phyloP scores from a whole-genome alignment of 2,797 vertebrate species.

The Falco cherrug region DNA sequence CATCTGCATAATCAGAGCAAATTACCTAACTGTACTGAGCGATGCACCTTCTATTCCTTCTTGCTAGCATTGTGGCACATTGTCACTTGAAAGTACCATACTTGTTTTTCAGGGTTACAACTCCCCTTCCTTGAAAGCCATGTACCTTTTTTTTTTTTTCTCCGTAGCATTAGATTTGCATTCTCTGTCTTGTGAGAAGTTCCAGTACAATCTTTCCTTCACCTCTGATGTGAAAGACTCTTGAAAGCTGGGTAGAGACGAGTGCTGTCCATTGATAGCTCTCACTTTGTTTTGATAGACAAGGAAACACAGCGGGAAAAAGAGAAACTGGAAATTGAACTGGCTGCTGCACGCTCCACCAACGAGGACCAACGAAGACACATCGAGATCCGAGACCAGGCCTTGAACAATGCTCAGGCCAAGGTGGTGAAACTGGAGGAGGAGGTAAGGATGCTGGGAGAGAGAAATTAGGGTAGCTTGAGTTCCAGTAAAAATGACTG shows the following conservation, averaged over 20 bases:
- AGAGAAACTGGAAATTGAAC: constrained; percentile 94
- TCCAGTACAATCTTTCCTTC: background rate
- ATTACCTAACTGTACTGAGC: constrained; percentile 34
- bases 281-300: constrained; percentile 76
- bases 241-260: background rate
- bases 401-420: constrained; percentile 95
- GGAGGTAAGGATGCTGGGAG: constrained; percentile 83
- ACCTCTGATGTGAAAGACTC: background rate
- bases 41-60: background rate
- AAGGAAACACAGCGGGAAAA: constrained; percentile 94
- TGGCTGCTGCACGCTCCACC: constrained; percentile 88
- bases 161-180: background rate
- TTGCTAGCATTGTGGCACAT: background rate
- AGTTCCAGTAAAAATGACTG: background rate
- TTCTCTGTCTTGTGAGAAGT: background rate
- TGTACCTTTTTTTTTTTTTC: background rate
- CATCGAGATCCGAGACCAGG: constrained; percentile 98
- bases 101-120: constrained; percentile 20
- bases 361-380: constrained; percentile 96
- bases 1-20: constrained; percentile 46
- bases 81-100: background rate
- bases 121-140: constrained; percentile 28
- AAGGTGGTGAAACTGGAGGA: constrained; percentile 98
- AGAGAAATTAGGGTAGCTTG: background rate
- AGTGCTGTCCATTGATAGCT: background rate